Evolutionary conservation across 2,797 vertebrate genomes (phyloP), one percentile per base, ranked within the genome.

Genomic region (Adelosebastes latens): DNA sequence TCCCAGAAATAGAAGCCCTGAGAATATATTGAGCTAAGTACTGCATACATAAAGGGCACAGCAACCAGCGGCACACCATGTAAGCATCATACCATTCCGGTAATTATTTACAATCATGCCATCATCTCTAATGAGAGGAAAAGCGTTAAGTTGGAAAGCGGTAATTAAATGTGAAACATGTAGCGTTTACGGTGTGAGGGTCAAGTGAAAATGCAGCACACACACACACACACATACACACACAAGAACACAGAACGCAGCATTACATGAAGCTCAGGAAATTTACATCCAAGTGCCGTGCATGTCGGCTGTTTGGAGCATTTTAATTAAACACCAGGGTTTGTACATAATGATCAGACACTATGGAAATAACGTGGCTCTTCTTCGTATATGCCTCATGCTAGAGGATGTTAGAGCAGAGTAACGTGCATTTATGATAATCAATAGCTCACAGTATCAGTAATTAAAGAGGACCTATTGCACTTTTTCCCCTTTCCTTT

Each of bases 161-260:
- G 13, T 87, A 88, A 92, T 92, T 91, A 87, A 84, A 88, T 55
- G 68, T 58, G 31, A 76, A 83, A 81, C 34, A 8, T 4, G 27
- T 18, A 4, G 12, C 61, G 69, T 84, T 81, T 80, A 80, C 82
- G 78, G 46, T 70, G 27, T 3, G n/a, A 53, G 89, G 89, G 84
- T 91, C 81, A 87, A 84, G 72, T 62, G 75, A 62, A 79, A 71
- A 55, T 34, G 32, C 5, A 6, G 11, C 12, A 27, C 52, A 36
- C n/a, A 4, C 66, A 24, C 12, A 22, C 49, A 69, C 2, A 22
- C 20, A 31, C 20, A 71, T 13, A 52, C 18, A 66, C 34, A 22
- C 39, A 66, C 2, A 32, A 46, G 42, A 46, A 18, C 42, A 46
- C 42, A 56, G 58, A 60, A 18, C 27, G 12, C 29, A 63, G 32